Evolutionary conservation across 2,113 vertebrate species (phyloP).

Genomic region (Corapipo altera): DNA sequence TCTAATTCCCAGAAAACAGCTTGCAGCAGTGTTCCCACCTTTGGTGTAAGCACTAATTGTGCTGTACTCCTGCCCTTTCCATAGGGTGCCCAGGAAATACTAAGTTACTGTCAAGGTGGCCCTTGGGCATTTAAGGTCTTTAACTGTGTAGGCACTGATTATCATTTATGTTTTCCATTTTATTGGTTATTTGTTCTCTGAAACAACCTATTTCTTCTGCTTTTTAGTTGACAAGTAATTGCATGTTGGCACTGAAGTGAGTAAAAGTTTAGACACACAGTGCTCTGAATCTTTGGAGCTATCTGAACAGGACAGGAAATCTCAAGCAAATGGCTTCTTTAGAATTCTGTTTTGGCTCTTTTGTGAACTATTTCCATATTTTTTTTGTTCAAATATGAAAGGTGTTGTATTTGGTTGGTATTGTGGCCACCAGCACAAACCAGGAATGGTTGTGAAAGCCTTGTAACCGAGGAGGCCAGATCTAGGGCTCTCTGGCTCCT

Average conservation of each 20-base stretch:
- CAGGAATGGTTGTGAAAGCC: not conserved
- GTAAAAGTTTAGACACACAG: not conserved
- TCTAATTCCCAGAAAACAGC: not conserved
- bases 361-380: not conserved
- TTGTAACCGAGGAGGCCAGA: not conserved
- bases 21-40: not conserved
- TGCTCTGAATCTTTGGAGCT: not conserved
- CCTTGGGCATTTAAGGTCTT: not conserved
- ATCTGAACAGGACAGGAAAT: not conserved
- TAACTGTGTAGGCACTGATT: not conserved
- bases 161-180: not conserved
- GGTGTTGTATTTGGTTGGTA: not conserved
- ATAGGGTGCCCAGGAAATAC: not conserved
- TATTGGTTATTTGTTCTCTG: not conserved
- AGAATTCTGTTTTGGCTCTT: not conserved
- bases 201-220: not conserved
- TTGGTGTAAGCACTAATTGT: not conserved
- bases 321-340: not conserved
- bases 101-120: not conserved
- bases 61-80: not conserved
- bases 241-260: not conserved
- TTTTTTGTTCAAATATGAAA: not conserved
- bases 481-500: not conserved
- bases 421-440: not conserved
- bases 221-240: not conserved